These are phyloP conservation scores for Steinernema feltiae DNA, from an alignment of 1,140 invertebrate species.

Conservation along the genomic window DNA sequence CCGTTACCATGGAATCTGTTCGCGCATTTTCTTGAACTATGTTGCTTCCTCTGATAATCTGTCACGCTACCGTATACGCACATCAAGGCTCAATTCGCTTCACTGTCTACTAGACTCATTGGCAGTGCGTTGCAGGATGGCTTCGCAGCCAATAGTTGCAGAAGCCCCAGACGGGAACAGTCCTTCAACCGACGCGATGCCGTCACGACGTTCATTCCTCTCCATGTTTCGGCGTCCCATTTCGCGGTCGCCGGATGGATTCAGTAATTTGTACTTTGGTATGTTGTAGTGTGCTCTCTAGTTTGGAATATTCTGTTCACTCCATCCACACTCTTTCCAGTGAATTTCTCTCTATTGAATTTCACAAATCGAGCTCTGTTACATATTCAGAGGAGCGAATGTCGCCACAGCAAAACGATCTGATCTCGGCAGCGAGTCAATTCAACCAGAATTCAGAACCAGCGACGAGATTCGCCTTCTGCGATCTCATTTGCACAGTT, in stretches of 20 bases:
- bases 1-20: too few relatives aligned
- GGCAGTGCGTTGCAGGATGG: too few relatives aligned
- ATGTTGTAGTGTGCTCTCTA: too few relatives aligned
- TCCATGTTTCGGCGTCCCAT: neutral
- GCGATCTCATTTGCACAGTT: constrained; percentile 28
- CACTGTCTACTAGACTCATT: too few relatives aligned
- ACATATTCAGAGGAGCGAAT: neutral
- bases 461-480: constrained; percentile 33
- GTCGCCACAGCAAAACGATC: neutral
- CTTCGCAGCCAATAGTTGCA: neutral
- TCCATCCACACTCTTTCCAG: too few relatives aligned
- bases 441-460: constrained; percentile 19
- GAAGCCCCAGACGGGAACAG: neutral
- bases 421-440: neutral
- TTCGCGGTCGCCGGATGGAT: neutral
- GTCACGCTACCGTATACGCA: too few relatives aligned
- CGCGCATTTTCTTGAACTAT: too few relatives aligned
- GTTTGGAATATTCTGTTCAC: too few relatives aligned
- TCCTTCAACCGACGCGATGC: neutral
- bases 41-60: too few relatives aligned
- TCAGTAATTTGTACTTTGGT: too few relatives aligned
- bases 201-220: neutral
- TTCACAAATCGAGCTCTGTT: neutral
- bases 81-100: too few relatives aligned
- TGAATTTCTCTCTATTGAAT: too few relatives aligned